Percentiles rank a stretch among this genome's conserved stretches.
Evolutionary conservation across 2,113 vertebrate genomes (phyloP).

Genomic region (Todiramphus saurophagus): DNA sequence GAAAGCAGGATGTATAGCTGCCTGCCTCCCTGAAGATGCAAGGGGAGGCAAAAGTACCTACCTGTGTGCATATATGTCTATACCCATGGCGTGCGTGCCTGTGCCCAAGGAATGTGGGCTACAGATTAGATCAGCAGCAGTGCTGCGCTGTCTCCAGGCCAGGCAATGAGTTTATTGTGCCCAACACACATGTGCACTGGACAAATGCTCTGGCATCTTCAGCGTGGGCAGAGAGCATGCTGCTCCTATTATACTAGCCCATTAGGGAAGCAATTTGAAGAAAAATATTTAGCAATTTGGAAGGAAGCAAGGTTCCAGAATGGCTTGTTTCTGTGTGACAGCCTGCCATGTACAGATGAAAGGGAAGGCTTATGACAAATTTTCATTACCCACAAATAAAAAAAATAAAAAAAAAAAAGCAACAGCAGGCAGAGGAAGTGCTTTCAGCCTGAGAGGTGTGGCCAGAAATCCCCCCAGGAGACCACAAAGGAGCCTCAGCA

Average conservation of each 20-base stretch:
- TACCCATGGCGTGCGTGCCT: not conserved
- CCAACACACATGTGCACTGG: conserved; percentile 81
- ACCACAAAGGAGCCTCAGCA: conserved; percentile 79
- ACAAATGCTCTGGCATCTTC: conserved; percentile 83
- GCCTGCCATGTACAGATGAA: conserved; percentile 81
- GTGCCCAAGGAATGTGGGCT: not conserved
- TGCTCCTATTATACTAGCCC: conserved; percentile 78
- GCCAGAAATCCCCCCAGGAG: conserved; percentile 78
- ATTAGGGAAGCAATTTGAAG: conserved; percentile 84
- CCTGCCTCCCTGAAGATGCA: not conserved
- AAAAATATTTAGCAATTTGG: conserved; percentile 83
- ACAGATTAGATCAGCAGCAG: conserved; percentile 48
- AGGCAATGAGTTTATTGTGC: conserved; percentile 70
- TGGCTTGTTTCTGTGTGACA: conserved; percentile 80
- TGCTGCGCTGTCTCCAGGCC: conserved; percentile 57
- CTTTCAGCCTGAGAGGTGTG: conserved; percentile 79
- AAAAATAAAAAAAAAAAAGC: conserved; percentile 73
- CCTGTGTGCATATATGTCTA: not conserved
- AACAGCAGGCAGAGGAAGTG: conserved; percentile 80
- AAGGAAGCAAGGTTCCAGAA: conserved; percentile 77
- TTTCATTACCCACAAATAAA: conserved; percentile 78
- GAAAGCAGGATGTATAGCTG: not conserved
- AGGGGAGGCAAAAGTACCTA: not conserved
- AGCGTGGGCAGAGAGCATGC: conserved; percentile 78
- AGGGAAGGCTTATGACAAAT: conserved; percentile 81